Evolutionary conservation across 2,888 invertebrate species (phyloP).

Genomic region (Eueremaeus valkanovi): DNA sequence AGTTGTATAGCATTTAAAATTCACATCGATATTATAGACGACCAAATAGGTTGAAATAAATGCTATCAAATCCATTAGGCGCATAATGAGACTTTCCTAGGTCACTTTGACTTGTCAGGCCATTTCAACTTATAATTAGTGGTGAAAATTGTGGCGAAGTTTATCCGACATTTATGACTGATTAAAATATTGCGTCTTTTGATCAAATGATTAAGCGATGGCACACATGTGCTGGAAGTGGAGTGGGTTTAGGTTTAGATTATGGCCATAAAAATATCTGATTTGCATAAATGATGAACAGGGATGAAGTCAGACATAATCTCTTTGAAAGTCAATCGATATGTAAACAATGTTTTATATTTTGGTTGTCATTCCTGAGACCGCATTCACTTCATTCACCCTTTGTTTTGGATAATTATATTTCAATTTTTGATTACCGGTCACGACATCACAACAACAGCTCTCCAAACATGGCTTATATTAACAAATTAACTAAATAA

Average conservation of each 20-base stretch:
- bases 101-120: no score
- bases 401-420: no score
- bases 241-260: neutral
- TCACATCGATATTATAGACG: no score
- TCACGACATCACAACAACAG: no score
- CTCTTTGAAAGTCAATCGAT: neutral
- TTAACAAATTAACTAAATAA: no score
- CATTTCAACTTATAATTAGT: no score
- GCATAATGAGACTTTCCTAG: no score
- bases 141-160: neutral
- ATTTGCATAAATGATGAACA: constrained; percentile 11
- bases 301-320: neutral
- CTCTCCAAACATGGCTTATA: no score
- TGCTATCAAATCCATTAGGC: no score
- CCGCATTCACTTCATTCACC: constrained; percentile 5
- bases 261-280: constrained; percentile 27
- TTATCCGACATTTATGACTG: neutral
- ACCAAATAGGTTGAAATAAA: no score
- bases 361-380: constrained; percentile 6
- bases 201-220: neutral
- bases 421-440: no score
- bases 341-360: constrained; percentile 16
- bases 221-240: neutral
- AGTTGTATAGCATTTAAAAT: no score
- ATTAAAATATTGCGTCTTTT: neutral